Conservation (phyloP, 1,140 invertebrate species). For the Homalodisca vitripennis region DNA sequence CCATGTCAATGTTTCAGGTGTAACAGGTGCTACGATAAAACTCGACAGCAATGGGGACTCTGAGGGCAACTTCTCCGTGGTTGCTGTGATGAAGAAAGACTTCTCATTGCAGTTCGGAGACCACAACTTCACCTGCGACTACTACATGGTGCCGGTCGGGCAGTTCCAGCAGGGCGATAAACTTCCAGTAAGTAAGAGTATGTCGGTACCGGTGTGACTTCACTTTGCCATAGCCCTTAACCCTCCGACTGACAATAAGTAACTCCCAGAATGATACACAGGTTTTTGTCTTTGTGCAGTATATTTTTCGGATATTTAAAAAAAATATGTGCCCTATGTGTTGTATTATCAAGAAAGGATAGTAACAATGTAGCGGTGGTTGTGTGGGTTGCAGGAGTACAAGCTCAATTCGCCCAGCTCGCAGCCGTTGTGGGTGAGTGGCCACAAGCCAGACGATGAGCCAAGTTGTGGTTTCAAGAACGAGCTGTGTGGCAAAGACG, state of each 20-base stretch:
- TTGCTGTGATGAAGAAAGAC: slow-evolving; percentile 65
- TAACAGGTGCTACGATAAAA: slow-evolving; percentile 87
- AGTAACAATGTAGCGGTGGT: slow-evolving; percentile 37
- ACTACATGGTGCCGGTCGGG: slow-evolving; percentile 76
- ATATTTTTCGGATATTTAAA: too few species aligned
- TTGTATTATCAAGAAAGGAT: too few species aligned
- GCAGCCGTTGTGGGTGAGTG: slow-evolving; percentile 73
- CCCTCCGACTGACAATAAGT: too few species aligned
- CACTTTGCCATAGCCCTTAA: too few species aligned
- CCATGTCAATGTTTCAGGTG: too few species aligned
- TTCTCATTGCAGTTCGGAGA: slow-evolving; percentile 32
- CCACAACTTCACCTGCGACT: slow-evolving; percentile 65
- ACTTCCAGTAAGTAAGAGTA: slow-evolving; percentile 63
- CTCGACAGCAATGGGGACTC: slow-evolving; percentile 92
- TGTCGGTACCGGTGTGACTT: background rate
- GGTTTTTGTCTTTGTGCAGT: too few species aligned
- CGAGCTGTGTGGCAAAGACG: slow-evolving; percentile 78
- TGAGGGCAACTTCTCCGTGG: slow-evolving; percentile 94
- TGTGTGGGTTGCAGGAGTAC: slow-evolving; percentile 57
- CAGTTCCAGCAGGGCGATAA: slow-evolving; percentile 69
- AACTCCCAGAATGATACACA: too few species aligned
- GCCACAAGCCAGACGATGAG: slow-evolving; percentile 81
- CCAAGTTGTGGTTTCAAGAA: slow-evolving; percentile 90
- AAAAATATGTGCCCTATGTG: too few species aligned
- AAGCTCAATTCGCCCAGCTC: slow-evolving; percentile 58